A percentile compares a stretch with the other conserved stretches of the same genome.
These are phyloP conservation scores for chimpanzee (Pan troglodytes) DNA, from an alignment of 2,113 vertebrate species.

Conservation along the genomic window NHGRI_mPanTro3-v2.1_pri NC_072401.2:39238001-39238500, in stretches of 20 bases:
- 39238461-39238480: not conserved
- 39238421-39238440: not conserved
- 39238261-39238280: not conserved
- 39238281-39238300: not conserved
- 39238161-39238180: too few species aligned
- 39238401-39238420: not conserved
- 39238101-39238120: too few species aligned
- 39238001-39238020: too few species aligned
- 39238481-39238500: slow-evolving; percentile 37
- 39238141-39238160: too few species aligned
- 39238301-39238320: not conserved
- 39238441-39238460: slow-evolving; percentile 21
- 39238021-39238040: too few species aligned
- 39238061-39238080: too few species aligned
- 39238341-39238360: not conserved
- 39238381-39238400: not conserved
- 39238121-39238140: too few species aligned
- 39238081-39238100: too few species aligned
- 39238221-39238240: not conserved
- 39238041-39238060: too few species aligned
- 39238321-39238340: not conserved
- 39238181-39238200: too few species aligned
- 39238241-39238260: not conserved
- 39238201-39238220: too few species aligned
- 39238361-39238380: not conserved